phyloP scores from a whole-genome alignment of 1,140 invertebrate genomes.

The Saccostrea echinata region DNA sequence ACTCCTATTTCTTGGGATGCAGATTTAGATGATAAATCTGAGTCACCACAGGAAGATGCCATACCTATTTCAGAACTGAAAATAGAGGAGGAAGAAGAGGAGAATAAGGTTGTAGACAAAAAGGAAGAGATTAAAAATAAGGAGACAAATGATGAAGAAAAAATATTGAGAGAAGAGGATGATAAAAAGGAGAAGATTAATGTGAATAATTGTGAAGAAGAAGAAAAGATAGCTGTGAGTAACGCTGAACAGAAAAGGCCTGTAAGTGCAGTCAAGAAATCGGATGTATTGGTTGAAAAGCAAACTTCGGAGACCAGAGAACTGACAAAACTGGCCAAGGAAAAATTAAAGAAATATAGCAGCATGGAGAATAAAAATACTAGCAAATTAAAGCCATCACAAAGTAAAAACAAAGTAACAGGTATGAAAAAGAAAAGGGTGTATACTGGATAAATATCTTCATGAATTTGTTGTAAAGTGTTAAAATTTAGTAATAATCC shows the following conservation, averaged over 20 bases:
- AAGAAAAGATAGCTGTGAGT: background rate
- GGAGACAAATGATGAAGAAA: background rate
- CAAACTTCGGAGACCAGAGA: slow-evolving; percentile 29
- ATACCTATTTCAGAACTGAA: slow-evolving; percentile 18
- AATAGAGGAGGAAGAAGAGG: slow-evolving; percentile 37
- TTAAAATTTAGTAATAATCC: no score
- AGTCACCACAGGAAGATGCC: slow-evolving; percentile 11
- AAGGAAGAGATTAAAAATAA: background rate
- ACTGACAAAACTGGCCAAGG: slow-evolving; percentile 50
- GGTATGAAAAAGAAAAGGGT: background rate
- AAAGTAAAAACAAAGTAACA: slow-evolving; percentile 11
- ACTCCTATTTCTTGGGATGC: slow-evolving; percentile 45
- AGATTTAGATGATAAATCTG: background rate
- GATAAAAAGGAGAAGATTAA: background rate
- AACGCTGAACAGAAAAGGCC: background rate
- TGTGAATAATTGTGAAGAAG: background rate
- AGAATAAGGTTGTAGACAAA: background rate
- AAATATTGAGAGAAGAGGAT: background rate
- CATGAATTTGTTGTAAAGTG: no score
- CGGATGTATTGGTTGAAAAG: slow-evolving; percentile 35
- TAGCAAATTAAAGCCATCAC: slow-evolving; percentile 4
- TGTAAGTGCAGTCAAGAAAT: background rate
- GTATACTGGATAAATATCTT: no score
- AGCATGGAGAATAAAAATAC: slow-evolving; percentile 56
- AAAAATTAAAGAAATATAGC: slow-evolving; percentile 55